Evolutionary conservation across 2,113 vertebrate genomes (phyloP).

Genomic region (Phainopepla nitens): DNA sequence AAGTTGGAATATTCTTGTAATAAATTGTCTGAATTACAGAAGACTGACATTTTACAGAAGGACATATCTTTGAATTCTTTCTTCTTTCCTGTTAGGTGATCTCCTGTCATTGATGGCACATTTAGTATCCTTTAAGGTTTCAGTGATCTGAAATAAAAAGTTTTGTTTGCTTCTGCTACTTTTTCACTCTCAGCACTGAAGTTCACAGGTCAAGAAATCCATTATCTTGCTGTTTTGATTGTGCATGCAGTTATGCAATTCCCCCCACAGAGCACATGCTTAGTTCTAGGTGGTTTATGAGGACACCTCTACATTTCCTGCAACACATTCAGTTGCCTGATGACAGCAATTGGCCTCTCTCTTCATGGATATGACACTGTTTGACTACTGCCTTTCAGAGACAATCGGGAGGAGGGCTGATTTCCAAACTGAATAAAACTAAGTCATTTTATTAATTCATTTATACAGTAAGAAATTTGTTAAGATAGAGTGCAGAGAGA

Average conservation of each 20-base stretch:
- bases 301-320: background rate
- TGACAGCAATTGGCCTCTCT: background rate
- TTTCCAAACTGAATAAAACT: background rate
- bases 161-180: background rate
- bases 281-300: background rate
- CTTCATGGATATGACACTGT: too few species aligned
- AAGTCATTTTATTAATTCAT: background rate
- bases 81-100: background rate
- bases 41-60: background rate
- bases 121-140: background rate
- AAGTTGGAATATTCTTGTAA: background rate
- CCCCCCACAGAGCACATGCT: background rate
- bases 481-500: background rate
- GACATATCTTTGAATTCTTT: background rate
- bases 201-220: background rate
- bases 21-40: background rate
- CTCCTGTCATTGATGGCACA: background rate
- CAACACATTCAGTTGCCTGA: background rate
- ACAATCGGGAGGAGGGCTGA: background rate
- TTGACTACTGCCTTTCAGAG: background rate
- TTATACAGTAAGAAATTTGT: background rate
- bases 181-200: background rate
- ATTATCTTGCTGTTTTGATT: background rate
- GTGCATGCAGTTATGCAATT: background rate
- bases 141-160: background rate